Conservation (phyloP, 2,888 invertebrate species). For the Papilio elwesi region DNA sequence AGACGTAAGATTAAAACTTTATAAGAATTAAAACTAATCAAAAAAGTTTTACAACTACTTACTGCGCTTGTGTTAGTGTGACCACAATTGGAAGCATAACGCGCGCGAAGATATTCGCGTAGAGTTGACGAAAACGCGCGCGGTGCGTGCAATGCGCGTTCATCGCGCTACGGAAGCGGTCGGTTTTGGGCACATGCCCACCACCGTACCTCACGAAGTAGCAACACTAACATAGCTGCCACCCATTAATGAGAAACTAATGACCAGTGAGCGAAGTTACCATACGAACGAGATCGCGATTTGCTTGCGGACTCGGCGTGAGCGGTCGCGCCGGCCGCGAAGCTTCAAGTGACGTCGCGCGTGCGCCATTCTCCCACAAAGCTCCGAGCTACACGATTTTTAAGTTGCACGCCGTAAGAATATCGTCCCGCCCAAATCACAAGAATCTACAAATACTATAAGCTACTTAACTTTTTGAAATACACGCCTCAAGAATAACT, state of each 20-base stretch:
- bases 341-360: constrained; percentile 77
- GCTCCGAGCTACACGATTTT: constrained; percentile 46
- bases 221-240: constrained; percentile 17
- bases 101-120: constrained; percentile 52
- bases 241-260: constrained; percentile 28
- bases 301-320: constrained; percentile 56
- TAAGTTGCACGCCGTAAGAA: constrained; percentile 44
- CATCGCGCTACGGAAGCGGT: constrained; percentile 72
- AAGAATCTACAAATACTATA: constrained; percentile 25
- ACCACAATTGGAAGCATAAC: constrained; percentile 59
- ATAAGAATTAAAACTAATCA: neutral
- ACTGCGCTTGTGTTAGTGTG: constrained; percentile 67
- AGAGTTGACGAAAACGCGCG: constrained; percentile 53
- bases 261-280: constrained; percentile 47
- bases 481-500: neutral
- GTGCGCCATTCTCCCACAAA: constrained; percentile 63
- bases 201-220: constrained; percentile 51
- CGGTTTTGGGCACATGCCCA: constrained; percentile 68
- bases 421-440: constrained; percentile 43
- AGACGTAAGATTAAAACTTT: no score
- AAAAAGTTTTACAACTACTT: constrained; percentile 52
- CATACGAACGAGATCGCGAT: constrained; percentile 55
- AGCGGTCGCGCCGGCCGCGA: constrained; percentile 68
- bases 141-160: constrained; percentile 69
- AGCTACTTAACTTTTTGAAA: constrained; percentile 25